Base-by-base conservation (phyloP, 2,888 invertebrate genomes). In the Tipula lateralis region DNA sequence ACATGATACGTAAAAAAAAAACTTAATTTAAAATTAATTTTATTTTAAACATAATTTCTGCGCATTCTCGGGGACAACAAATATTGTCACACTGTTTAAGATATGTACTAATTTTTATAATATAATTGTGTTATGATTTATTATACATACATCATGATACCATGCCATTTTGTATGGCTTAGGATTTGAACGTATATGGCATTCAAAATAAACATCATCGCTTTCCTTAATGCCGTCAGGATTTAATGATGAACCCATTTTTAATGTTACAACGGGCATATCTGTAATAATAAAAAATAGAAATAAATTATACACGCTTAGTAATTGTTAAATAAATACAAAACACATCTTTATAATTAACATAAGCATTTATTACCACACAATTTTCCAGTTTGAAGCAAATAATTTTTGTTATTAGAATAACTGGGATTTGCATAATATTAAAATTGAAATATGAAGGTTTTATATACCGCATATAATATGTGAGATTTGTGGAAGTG, bases 181-280 rank as follows among this genome's bases (percentile, higher is more conserved):
- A 19, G 96, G 96, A 91, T 96, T 96, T 84, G 96, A 94, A 88
- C 93, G 93, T 86, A 96, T 95, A 87, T 94, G 93, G 90, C 96
- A 96, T 89, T 96, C 96, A 90, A 96, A 96, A 90, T 96, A 96
- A 85, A 96, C 96, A 90, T 96, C 96, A 88, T 96, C 96, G 39
- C 96, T 96, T 90, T 96, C 96, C 90, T 96, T 96, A 89, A 96
- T 96, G 90, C 95, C 95, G 87, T 95, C 94, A 9, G 96, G 95
- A 90, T 96, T 96, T 87, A 96, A 91, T 87, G 93, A 95, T 86
- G 95, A 94, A 84, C 96, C 96, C 94, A 96, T 95, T 91, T 94
- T 95, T 87, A 96, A 91, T 86, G 93, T 93, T 36, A 96, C 95
- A 86, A 95, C 93, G 19, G 96, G 96, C 87, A 94, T 92, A 91